Base-by-base conservation (phyloP, 2,113 vertebrate species). In the Micronycteris hirsuta region DNA sequence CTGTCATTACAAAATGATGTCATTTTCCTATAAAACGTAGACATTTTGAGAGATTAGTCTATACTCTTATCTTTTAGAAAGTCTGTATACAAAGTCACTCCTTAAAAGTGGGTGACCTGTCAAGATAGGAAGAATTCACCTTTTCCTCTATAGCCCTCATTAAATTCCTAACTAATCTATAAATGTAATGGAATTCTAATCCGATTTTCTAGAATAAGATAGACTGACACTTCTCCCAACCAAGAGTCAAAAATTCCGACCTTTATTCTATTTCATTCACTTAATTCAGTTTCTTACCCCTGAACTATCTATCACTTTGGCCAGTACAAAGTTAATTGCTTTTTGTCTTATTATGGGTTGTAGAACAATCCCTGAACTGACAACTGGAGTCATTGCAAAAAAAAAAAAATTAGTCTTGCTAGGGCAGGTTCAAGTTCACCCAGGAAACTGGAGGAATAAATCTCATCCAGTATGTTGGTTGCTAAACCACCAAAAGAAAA, bases 101-200 rank as follows among this genome's bases (percentile, higher is more conserved):
- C 63, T 63, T 63, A n/a, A 45, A 65, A 16, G 52, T 7, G 1
- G 14, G 13, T 24, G 71, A 28, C 43, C 26, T 94, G 14, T n/a
- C 41, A 5, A 10, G 56, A 58, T 58, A 58, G 56, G 56, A 82
- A 89, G 61, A 65, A 68, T 45, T 17, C n/a, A 17, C 17, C 33
- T 38, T 81, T 16, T 58, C 33, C 61, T 94, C 24, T 47, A 16
- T 1, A 12, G 12, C 33, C 67, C 41, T 80, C 24, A 58, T 83
- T 93, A 80, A 80, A 58, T 74, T 20, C n/a, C 43, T 38, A 93
- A 84, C 36, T 52, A 52, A 88, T 74, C 28, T 93, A 63, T 87
- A 71, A 83, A 88, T 52, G 28, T 22, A 95, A 91, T 68, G 33
- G n/a, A 95, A 67, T 84, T 93, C 36, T 74, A 78, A 68, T 86